Base-by-base conservation (phyloP, 2,888 invertebrate genomes). In the Linhomoeus sp. region DNA sequence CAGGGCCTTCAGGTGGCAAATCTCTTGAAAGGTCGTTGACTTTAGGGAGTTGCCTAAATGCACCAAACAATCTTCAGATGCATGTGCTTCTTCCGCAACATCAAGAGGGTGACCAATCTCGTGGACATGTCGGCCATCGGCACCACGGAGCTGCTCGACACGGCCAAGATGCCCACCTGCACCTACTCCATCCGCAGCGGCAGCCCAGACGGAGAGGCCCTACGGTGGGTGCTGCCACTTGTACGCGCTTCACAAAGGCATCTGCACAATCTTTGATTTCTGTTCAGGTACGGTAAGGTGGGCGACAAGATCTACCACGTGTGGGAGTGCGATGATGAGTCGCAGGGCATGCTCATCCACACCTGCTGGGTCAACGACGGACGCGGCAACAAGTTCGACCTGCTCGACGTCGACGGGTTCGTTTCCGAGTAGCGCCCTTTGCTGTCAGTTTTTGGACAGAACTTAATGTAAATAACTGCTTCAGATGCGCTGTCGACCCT, bases 11-110 rank as follows among this genome's bases (percentile, higher is more conserved):
- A 29, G 29, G 29, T 29, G 29, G 5, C n/a, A n/a, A n/a, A n/a
- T n/a, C n/a, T n/a, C n/a, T n/a, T n/a, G n/a, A n/a, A n/a, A n/a
- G n/a, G n/a, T n/a, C n/a, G n/a, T n/a, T n/a, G n/a, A n/a, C n/a
- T n/a, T n/a, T n/a, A n/a, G n/a, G n/a, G n/a, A n/a, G n/a, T n/a
- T n/a, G n/a, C n/a, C n/a, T n/a, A n/a, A n/a, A n/a, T n/a, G n/a
- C n/a, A n/a, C n/a, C n/a, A n/a, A n/a, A n/a, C n/a, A n/a, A n/a
- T n/a, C n/a, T n/a, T 50, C 48, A 50, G 58, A 12, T 57, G 57
- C 49, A 60, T 61, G 56, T 61, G 60, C 52, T 61, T 59, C 54
- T 59, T 61, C 57, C 50, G 52, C 15, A 58, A 54, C 50, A 53
- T 60, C 43, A 57, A 58, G 46, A 56, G 54, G 3, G 49, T 59